Conservation (phyloP, 2,113 vertebrate genomes). For the Sarotherodon lohbergeri region DNA sequence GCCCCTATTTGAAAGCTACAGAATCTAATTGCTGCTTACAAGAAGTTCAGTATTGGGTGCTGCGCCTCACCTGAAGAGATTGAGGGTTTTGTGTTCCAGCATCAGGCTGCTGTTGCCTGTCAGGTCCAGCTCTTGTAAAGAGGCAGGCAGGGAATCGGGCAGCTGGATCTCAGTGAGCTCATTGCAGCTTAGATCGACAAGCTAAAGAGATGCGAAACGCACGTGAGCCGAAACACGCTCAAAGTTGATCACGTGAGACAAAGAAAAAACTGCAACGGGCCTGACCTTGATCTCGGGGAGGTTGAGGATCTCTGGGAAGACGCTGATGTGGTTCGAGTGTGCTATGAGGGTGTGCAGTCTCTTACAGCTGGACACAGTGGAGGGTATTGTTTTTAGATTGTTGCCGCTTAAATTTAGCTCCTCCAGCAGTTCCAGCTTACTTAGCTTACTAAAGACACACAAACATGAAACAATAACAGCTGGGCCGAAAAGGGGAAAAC, state of each 20-base stretch:
- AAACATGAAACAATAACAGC: background rate
- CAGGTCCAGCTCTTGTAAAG: conserved; percentile 90
- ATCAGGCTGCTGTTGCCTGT: conserved; percentile 89
- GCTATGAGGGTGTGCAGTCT: conserved; percentile 88
- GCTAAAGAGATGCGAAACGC: conserved; percentile 63
- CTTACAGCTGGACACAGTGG: conserved; percentile 92
- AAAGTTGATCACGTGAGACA: background rate
- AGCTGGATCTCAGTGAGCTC: conserved; percentile 91
- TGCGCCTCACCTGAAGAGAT: conserved; percentile 85
- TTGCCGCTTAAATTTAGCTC: conserved; percentile 95
- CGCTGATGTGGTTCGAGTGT: conserved; percentile 90
- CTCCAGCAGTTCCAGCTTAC: conserved; percentile 89
- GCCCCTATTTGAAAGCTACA: background rate
- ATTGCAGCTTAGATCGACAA: conserved; percentile 94
- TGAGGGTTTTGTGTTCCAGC: conserved; percentile 91
- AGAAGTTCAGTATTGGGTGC: background rate
- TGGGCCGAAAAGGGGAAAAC: background rate
- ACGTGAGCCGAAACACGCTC: background rate
- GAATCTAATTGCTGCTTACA: background rate
- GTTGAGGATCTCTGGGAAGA: conserved; percentile 93
- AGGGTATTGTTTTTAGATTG: conserved; percentile 92
- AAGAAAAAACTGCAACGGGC: background rate
- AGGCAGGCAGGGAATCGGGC: conserved; percentile 82
- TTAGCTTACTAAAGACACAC: conserved; percentile 80
- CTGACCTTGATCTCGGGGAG: conserved; percentile 92